phyloP scores from a whole-genome alignment of 2,113 vertebrate genomes.

The Nymphicus hollandicus region DNA sequence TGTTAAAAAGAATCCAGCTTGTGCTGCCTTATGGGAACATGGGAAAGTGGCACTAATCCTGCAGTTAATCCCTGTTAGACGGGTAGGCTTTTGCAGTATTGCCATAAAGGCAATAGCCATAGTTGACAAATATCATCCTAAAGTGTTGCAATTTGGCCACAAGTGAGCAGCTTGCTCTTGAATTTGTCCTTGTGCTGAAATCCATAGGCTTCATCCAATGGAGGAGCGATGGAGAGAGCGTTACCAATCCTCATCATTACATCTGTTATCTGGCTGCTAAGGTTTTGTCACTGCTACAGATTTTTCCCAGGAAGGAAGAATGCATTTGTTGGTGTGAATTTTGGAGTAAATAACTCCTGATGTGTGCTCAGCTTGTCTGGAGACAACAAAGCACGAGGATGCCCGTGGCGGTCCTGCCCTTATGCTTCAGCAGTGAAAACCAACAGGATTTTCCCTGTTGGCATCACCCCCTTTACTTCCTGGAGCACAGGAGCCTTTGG shows the following conservation, averaged over 20 bases:
- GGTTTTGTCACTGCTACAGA: neutral
- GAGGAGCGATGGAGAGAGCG: accelerated
- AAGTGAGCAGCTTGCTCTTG: neutral
- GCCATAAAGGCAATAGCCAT: neutral
- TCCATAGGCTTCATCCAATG: accelerated
- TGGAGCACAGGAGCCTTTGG: accelerated
- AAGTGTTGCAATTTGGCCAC: neutral
- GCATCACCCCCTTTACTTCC: neutral
- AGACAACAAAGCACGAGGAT: accelerated
- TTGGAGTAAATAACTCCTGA: neutral
- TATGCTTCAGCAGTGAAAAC: accelerated
- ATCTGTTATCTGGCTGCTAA: accelerated
- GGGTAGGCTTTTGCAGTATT: neutral
- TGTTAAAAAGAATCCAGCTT: neutral
- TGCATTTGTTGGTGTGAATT: neutral
- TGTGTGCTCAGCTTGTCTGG: accelerated
- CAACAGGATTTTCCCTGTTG: accelerated
- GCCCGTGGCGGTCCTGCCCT: neutral
- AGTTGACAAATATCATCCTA: neutral
- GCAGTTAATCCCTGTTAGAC: neutral
- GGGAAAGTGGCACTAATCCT: neutral
- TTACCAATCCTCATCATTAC: accelerated
- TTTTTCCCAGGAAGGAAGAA: neutral
- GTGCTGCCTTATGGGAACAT: neutral
- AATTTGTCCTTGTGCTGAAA: neutral